Evolutionary conservation across 1,140 invertebrate genomes (phyloP), one percentile per base, ranked within the genome.

Genomic region (Diabrotica undecimpunctata): DNA sequence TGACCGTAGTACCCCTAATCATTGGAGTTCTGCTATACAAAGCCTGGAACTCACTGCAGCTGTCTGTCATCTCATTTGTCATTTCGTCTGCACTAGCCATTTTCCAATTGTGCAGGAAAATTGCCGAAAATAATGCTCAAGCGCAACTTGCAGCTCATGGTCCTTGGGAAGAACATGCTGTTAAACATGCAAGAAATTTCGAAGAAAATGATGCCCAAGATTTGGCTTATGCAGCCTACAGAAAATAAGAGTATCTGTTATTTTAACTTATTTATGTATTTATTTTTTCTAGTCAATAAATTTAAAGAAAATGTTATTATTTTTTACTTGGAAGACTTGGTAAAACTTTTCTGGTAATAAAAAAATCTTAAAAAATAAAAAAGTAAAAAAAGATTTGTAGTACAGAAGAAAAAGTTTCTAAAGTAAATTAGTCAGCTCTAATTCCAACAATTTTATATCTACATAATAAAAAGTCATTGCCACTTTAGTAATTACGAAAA

Each of bases 21-120:
- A 87, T 93, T 73, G 91, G 91, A 74, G 87, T 92, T 53, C 83
- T 93, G 52, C 90, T 91, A 69, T 80, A 93, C 68, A 93, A 93
- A 78, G 91, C 91, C 39, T 93, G 90, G 88, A 93, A 93, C 76
- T 90, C 90, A 0, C 85, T 93, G 61, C 90, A 92, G 72, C 82
- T 93, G 65, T 91, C 90, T 13, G 91, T 93, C 87, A 92, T 93
- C 86, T 92, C 90, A 38, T 93, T 93, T 81, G 85, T 93, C 70
- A 87, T 92, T n/a, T 90, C 90, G 67, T 86, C 92, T 63, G 90
- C 88, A 69, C 82, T 93, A 74, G 90, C 91, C 66, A 88, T 93
- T 78, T 93, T 93, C 86, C 90, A 93, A 77, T 82, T 94, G 54
- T 93, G 90, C 83, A 92, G 92, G 78, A 94, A 94, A 83, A 89